Base-by-base conservation (phyloP, 2,888 invertebrate genomes). In the Cephus runcator region DNA sequence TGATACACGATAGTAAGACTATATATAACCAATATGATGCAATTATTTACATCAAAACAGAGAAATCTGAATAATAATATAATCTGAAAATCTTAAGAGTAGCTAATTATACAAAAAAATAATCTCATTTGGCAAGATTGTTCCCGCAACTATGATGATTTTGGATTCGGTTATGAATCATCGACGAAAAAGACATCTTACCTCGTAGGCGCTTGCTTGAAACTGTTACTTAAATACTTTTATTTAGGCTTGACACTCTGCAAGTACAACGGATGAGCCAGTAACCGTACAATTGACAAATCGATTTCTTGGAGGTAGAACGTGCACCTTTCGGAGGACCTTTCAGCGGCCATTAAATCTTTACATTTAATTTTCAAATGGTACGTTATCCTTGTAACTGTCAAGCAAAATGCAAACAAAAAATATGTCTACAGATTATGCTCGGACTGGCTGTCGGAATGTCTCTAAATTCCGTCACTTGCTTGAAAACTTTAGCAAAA, bases 301-400 rank as follows among this genome's bases (percentile, higher is more conserved):
- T 56, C 56, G 56, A 56, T 56, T 56, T 15, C 56, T 56, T 56
- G 56, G 56, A 56, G 56, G 56, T 15, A 23, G 56, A 71, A 77
- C 40, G 73, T 73, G 34, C 68, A 40, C 78, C 69, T 23, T 75
- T 33, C n/a, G 35, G 31, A 73, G 76, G 79, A 82, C 75, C 79
- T 81, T 83, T 81, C 80, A 81, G 82, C 84, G 79, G 85, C 86
- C 83, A 86, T 87, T 87, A 79, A 81, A 76, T 83, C 81, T 78
- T 84, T 81, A 78, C 83, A 82, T 82, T 85, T 81, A 83, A 88
- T 88, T 89, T 90, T 89, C 88, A 88, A 89, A 90, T 84, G 83
- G 76, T 82, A 75, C 78, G 79, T 81, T 81, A 75, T 79, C 79
- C 79, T 83, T 85, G 76, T 86, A 89, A 89, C 89, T 88, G 88